Evolutionary conservation across 2,113 vertebrate species (phyloP), one percentile per base, ranked within the genome.

Genomic region (Casuarius casuarius): DNA sequence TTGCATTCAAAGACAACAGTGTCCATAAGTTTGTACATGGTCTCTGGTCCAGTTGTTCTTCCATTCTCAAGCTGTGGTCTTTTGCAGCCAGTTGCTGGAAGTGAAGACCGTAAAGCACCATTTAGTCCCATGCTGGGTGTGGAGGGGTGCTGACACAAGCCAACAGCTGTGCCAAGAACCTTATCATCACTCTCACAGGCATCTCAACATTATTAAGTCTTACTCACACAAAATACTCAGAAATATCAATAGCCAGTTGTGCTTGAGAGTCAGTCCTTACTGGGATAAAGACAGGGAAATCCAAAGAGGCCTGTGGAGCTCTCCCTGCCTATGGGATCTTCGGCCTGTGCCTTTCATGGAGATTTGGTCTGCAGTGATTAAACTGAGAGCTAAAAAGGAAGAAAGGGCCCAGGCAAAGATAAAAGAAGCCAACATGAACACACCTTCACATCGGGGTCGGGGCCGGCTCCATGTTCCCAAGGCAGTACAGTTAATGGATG

Each of bases 361-460:
- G 59, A 3, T 38, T 16, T 10, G 28, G 2, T 5, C 15, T 29
- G 84, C 65, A 44, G 61, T 0, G 2, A 33, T 22, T 1, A 26
- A 33, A 33, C 5, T 3, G 0, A 35, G n/a, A 61, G 28, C 33
- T 54, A 15, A 5, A 92, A 1, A 54, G 66, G 44, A 65, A 46
- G 33, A 59, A 31, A 1, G 15, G 6, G 6, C 8, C 8, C 3
- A 0, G 63, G 23, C 25, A 5, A 40, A 1, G 46, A 52, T 12
- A 4, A 52, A 31, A 72, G 59, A 4, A 51, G 35, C 1, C 15
- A 0, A 59, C 33, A 20, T 12, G 42, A 33, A 12, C 95, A 1
- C 31, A 97, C 96, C 96, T 97, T 97, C 97, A 71, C 98, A 98
- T 9, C 51, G 44, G 85, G 81, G 97, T 56, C 18, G 77, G 54